Percentiles rank a stretch among this genome's conserved stretches.
Evolutionary conservation across 2,888 invertebrate species (phyloP).

Genomic region (Ceramica pisi): DNA sequence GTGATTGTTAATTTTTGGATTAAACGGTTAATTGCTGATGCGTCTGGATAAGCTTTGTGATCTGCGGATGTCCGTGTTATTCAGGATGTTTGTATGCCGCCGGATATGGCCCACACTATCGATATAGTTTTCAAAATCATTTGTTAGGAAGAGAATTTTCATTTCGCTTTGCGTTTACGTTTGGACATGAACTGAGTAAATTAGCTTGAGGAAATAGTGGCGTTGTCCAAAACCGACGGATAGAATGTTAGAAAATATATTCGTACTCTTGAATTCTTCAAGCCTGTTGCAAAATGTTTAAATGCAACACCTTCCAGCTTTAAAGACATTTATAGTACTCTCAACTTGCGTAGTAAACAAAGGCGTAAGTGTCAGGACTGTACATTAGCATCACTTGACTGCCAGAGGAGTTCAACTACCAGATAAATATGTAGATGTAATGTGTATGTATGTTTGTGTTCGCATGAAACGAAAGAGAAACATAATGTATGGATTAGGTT

Average conservation of each 20-base stretch:
- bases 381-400: conserved; percentile 51
- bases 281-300: conserved; percentile 16
- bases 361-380: conserved; percentile 22
- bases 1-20: not conserved
- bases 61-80: conserved; percentile 8
- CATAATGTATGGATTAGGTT: conserved; percentile 43
- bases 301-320: conserved; percentile 8
- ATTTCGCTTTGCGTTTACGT: no score
- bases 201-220: not conserved
- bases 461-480: conserved; percentile 60
- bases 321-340: conserved; percentile 24
- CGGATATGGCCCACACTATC: not conserved
- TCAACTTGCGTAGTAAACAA: conserved; percentile 43
- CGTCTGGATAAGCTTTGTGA: conserved; percentile 6
- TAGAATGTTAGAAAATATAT: not conserved
- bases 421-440: conserved; percentile 51
- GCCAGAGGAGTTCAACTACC: conserved; percentile 49
- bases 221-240: no score
- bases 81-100: conserved; percentile 10
- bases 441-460: conserved; percentile 27
- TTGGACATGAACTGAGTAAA: not conserved
- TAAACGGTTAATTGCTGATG: not conserved
- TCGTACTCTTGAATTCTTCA: not conserved
- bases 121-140: not conserved
- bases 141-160: not conserved